Base-by-base conservation (phyloP, 2,797 vertebrate species). In the Myotis myotis region DNA sequence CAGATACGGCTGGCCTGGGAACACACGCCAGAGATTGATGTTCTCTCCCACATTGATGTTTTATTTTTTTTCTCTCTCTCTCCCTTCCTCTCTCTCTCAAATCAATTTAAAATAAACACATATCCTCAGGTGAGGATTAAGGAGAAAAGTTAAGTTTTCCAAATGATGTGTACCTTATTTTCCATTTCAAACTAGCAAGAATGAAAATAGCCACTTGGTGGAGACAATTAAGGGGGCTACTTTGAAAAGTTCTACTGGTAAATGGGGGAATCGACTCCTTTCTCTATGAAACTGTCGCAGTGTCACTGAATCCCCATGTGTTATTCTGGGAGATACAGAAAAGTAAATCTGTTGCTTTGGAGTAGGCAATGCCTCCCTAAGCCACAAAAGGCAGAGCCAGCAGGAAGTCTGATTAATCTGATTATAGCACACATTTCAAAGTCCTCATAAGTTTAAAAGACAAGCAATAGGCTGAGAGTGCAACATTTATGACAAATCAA, bases 171-270 rank as follows among this genome's bases (percentile, higher is more conserved):
- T 11, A 55, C 49, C 79, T 78, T 44, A 49, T 75, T 96, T 94
- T 72, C 49, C 74, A 22, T 30, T 49, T 70, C 89, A 83, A 87
- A 51, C 7, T 38, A 90, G 87, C 71, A 93, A 87, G 76, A 88
- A 57, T 74, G 62, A 78, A 89, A 96, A 78, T 20, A 86, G n/a
- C 55, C 76, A 87, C 55, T 44, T 85, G 75, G 57, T 91, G 30
- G 0, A 9, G 38, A 60, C 16, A 84, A 30, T 25, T 23, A 19
- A 85, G 4, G 25, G 13, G 20, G 13, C 38, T 62, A 5, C 4
- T 57, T 53, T 23, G 20, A 91, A 71, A 82, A 70, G 62, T 25
- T 78, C 62, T 20, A 76, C 36, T 30, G 22, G 22, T 12, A 74
- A 33, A 53, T 51, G 16, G 2, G 51, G 17, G 1, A 57, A 76